phyloP scores from a whole-genome alignment of 2,888 invertebrate species.

The Junonia oenone region DNA sequence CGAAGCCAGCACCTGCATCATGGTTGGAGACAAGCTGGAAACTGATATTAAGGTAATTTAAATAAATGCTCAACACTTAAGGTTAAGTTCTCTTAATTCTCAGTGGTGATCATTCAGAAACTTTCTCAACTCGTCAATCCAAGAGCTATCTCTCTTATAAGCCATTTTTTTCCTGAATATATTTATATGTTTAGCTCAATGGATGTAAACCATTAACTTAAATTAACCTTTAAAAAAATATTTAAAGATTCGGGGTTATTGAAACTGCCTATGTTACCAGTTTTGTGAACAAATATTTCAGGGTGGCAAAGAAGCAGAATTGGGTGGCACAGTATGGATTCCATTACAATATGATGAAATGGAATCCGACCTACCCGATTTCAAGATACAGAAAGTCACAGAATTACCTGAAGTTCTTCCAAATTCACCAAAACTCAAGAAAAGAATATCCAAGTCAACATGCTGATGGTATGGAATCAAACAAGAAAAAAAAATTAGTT shows the following conservation, averaged over 20 bases:
- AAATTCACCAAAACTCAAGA: slow-evolving; percentile 67
- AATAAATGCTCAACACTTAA: no score
- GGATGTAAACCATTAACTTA: no score
- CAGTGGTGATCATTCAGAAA: no score
- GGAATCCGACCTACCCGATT: slow-evolving; percentile 80
- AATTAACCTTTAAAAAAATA: no score
- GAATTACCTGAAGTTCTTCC: slow-evolving; percentile 82
- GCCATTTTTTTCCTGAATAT: no score
- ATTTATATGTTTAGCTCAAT: no score
- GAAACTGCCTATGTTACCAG: no score
- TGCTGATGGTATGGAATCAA: slow-evolving; percentile 36
- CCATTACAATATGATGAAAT: slow-evolving; percentile 79
- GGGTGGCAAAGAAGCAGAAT: slow-evolving; percentile 87
- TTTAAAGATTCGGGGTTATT: no score
- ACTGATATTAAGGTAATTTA: slow-evolving; percentile 86
- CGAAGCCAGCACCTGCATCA: slow-evolving; percentile 86
- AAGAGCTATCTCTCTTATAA: no score
- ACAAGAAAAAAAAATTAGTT: not conserved
- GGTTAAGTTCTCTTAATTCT: no score
- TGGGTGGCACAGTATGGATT: slow-evolving; percentile 90
- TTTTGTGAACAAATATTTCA: slow-evolving; percentile 36
- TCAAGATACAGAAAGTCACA: slow-evolving; percentile 82
- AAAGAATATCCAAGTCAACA: slow-evolving; percentile 42
- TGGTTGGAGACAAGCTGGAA: slow-evolving; percentile 93
- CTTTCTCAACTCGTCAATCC: no score